Percentiles rank a stretch among this genome's conserved stretches.
Evolutionary conservation across 2,888 invertebrate species (phyloP).

Genomic region (Erynnis tages): DNA sequence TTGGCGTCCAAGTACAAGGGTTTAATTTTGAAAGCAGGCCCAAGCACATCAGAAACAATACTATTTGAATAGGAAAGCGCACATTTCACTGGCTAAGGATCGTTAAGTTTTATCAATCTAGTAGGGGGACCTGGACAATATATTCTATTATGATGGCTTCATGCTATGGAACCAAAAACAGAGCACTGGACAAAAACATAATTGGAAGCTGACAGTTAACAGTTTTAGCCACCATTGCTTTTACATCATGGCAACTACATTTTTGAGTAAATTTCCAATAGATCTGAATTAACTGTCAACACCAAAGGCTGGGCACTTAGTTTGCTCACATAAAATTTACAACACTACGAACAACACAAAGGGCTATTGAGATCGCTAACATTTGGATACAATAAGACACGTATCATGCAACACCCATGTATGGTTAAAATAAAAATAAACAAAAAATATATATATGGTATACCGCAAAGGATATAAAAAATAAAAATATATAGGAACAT

Average conservation of each 20-base stretch:
- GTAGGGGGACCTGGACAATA: slow-evolving; percentile 48
- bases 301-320: slow-evolving; percentile 55
- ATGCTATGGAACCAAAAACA: slow-evolving; percentile 72
- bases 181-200: slow-evolving; percentile 50
- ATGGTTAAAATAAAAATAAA: slow-evolving; percentile 56
- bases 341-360: slow-evolving; percentile 77
- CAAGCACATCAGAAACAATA: slow-evolving; percentile 71
- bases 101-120: slow-evolving; percentile 62
- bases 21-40: slow-evolving; percentile 73
- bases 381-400: slow-evolving; percentile 77
- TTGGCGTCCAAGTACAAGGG: slow-evolving; percentile 55
- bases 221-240: slow-evolving; percentile 28
- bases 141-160: slow-evolving; percentile 64
- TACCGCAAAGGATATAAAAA: slow-evolving; percentile 47
- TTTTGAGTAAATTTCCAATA: slow-evolving; percentile 8
- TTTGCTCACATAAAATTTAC: slow-evolving; percentile 66
- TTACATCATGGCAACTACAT: slow-evolving; percentile 10
- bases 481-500: slow-evolving; percentile 44
- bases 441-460: slow-evolving; percentile 36
- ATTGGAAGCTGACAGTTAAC: slow-evolving; percentile 72
- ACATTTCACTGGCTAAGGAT: slow-evolving; percentile 63
- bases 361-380: slow-evolving; percentile 75
- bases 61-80: slow-evolving; percentile 64
- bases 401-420: slow-evolving; percentile 80
- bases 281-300: slow-evolving; percentile 70